phyloP scores from a whole-genome alignment of 2,113 vertebrate species.

The Pycnonotus jocosus region DNA sequence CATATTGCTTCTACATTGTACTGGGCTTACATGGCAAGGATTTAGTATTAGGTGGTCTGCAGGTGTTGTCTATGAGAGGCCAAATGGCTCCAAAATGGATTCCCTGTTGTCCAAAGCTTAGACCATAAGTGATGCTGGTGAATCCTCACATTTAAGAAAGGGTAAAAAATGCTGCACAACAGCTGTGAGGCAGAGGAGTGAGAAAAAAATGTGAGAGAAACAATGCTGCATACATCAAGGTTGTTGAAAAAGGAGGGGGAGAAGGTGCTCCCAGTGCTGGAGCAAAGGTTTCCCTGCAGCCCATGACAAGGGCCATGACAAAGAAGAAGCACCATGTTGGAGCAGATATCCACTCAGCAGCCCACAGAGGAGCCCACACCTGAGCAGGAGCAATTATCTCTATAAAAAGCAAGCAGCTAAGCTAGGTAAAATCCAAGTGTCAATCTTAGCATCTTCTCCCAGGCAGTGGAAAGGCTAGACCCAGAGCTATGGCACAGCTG shows the following conservation, averaged over 20 bases:
- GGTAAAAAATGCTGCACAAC: neutral
- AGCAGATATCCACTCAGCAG: neutral
- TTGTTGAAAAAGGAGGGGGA: neutral
- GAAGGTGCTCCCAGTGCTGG: neutral
- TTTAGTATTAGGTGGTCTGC: neutral
- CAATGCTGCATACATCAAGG: neutral
- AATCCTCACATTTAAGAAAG: neutral
- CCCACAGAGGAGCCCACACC: neutral
- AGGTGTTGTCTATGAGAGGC: neutral
- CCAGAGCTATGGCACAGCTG: neutral
- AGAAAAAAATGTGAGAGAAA: neutral
- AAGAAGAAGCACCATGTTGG: fast-evolving
- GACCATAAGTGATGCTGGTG: neutral
- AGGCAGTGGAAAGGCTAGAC: neutral
- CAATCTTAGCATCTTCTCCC: fast-evolving
- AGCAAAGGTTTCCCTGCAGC: neutral
- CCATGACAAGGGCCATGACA: neutral
- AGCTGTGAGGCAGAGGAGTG: neutral
- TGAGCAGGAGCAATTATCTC: neutral
- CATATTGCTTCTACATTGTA: neutral
- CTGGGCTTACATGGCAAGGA: neutral
- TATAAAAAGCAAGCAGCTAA: neutral
- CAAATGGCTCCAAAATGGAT: neutral
- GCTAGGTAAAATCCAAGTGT: neutral
- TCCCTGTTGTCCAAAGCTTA: neutral